Base-by-base conservation (phyloP, 2,797 vertebrate genomes). In the Malurus leucopterus region DNA sequence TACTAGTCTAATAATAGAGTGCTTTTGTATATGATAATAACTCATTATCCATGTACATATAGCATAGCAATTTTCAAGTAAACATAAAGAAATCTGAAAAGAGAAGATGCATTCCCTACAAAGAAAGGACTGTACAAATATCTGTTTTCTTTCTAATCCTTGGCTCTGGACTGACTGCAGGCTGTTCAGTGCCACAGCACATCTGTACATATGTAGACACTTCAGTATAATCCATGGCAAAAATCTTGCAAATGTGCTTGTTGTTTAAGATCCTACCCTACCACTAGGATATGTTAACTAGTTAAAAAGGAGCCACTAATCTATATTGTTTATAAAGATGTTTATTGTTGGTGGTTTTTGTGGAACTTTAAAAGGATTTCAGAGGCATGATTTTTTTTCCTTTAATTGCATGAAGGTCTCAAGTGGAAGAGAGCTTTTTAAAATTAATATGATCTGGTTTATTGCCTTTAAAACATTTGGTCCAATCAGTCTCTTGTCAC, bases 321-420 rank as follows among this genome's bases (percentile, higher is more conserved):
- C 88, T 67, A 63, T 65, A 34, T 41, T 70, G 49, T 82, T 95
- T 82, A 68, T 88, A 86, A 72, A 68, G 57, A 86, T 49, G 47
- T 58, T 84, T 71, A 49, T 77, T 90, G 29, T 44, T 83, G 32
- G 72, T 77, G 81, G 81, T 29, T 92, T 90, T 91, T 92, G 61
- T 76, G 58, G 88, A 93, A 71, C 29, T 36, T 36, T 36, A 36
- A 36, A 30, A 6, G 40, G 57, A 70, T 88, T 87, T 63, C 46
- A 86, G 41, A 68, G 24, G 19, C 49, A 29, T 15, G 20, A 15
- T 32, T 43, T 53, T 44, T 44, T 46, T 54, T 84, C 30, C 14
- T 88, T 79, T 51, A 57, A 69, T 54, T 77, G 13, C 40, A 53
- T 46, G 44, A 91, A 65, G 13, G 7, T 80, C 43, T 77, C 53